These are phyloP conservation scores for Zosterops pallidus DNA, from an alignment of 2,113 vertebrate species.

Conservation along the genomic window DNA sequence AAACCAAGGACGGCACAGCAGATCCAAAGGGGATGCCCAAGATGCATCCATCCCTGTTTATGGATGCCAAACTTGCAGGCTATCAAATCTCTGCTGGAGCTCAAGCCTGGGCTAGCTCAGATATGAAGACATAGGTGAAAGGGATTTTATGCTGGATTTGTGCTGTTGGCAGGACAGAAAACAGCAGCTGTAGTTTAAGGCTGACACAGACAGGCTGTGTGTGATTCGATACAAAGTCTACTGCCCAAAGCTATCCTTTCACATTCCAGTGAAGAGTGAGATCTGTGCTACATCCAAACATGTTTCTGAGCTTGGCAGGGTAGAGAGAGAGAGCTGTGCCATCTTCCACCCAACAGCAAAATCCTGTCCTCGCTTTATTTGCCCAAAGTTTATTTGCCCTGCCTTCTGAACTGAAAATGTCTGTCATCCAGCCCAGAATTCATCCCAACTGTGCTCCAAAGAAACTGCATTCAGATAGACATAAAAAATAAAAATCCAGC, in stretches of 20 bases:
- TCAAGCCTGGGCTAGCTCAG: neutral
- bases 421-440: neutral
- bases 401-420: neutral
- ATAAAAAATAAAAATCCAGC: neutral
- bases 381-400: neutral
- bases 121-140: neutral
- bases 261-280: neutral
- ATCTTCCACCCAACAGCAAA: neutral
- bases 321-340: neutral
- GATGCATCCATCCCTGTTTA: fast-evolving
- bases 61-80: neutral
- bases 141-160: neutral
- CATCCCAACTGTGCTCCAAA: neutral
- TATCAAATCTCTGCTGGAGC: neutral
- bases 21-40: neutral
- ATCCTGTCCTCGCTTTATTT: neutral
- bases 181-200: neutral
- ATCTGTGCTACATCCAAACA: neutral
- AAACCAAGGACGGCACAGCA: neutral
- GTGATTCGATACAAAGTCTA: neutral
- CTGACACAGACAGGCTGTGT: neutral
- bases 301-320: neutral
- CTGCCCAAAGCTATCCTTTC: neutral
- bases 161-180: neutral
- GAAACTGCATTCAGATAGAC: neutral